Conservation (phyloP, 2,797 vertebrate species). For the Onychomys leucogaster region DNA sequence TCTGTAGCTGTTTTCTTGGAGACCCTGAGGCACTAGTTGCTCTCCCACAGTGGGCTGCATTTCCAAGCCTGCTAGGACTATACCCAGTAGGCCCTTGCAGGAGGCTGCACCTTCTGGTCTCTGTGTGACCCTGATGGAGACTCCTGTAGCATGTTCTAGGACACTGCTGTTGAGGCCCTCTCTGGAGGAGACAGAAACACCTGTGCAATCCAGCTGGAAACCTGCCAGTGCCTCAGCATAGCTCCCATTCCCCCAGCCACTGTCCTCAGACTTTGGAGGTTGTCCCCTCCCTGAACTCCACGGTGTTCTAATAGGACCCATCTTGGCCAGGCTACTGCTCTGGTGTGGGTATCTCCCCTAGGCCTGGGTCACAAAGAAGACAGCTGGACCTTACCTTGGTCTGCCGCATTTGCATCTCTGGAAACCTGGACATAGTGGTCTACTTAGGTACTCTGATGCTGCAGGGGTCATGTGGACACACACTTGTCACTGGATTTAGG, state of each 20-base stretch:
- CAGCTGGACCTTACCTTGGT: not conserved
- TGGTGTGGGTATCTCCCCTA: not conserved
- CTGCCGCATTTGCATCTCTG: not conserved
- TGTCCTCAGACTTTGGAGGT: not conserved
- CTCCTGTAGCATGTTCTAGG: not conserved
- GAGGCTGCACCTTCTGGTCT: not conserved
- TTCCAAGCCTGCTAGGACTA: not conserved
- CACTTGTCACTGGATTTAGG: not conserved
- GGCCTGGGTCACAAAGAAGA: not conserved
- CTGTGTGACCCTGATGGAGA: not conserved
- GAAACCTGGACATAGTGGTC: not conserved
- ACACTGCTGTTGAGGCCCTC: not conserved
- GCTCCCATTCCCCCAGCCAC: not conserved
- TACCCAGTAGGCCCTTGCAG: too few relatives aligned
- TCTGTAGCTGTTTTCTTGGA: not conserved
- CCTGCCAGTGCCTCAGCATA: not conserved
- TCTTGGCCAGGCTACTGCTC: not conserved
- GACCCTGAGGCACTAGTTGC: not conserved
- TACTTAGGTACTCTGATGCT: not conserved
- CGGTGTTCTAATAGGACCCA: not conserved
- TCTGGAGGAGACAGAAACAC: not conserved
- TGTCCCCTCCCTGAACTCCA: not conserved
- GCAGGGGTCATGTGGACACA: not conserved
- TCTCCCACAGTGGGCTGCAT: not conserved
- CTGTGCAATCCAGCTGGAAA: not conserved